Evolutionary conservation across 2,113 vertebrate species (phyloP).

Genomic region (Gopherus flavomarginatus): DNA sequence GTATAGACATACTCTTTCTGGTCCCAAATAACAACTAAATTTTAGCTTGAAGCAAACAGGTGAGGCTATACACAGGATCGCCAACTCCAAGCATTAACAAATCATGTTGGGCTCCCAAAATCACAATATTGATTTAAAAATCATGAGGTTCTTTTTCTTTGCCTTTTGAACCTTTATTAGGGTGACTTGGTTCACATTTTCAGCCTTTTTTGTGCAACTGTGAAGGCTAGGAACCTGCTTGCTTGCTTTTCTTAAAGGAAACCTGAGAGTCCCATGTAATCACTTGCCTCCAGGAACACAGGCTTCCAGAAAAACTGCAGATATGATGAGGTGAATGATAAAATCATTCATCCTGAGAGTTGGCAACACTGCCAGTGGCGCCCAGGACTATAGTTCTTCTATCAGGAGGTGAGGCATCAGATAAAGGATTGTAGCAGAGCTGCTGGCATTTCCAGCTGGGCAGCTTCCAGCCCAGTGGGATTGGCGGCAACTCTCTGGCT

Average conservation of each 20-base stretch:
- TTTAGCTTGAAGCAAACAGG: not conserved
- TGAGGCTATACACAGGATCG: no score
- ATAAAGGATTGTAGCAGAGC: not conserved
- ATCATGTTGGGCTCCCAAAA: no score
- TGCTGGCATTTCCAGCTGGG: not conserved
- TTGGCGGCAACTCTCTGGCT: not conserved
- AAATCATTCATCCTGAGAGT: not conserved
- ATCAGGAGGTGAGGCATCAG: not conserved
- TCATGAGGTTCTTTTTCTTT: not conserved
- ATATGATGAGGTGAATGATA: not conserved
- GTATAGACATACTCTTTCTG: not conserved
- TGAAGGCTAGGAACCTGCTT: not conserved
- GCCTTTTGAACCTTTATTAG: not conserved
- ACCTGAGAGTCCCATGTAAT: not conserved
- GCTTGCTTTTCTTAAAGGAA: not conserved
- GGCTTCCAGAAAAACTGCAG: not conserved
- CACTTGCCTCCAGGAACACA: not conserved
- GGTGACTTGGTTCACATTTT: not conserved
- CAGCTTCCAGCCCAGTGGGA: not conserved
- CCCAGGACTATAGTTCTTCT: not conserved
- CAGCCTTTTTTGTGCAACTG: not conserved
- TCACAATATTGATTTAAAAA: no score
- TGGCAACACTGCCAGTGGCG: not conserved
- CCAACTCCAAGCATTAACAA: not conserved
- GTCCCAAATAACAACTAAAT: not conserved